Evolutionary conservation across 2,888 invertebrate species (phyloP).

Genomic region (Lochmaea capreae): DNA sequence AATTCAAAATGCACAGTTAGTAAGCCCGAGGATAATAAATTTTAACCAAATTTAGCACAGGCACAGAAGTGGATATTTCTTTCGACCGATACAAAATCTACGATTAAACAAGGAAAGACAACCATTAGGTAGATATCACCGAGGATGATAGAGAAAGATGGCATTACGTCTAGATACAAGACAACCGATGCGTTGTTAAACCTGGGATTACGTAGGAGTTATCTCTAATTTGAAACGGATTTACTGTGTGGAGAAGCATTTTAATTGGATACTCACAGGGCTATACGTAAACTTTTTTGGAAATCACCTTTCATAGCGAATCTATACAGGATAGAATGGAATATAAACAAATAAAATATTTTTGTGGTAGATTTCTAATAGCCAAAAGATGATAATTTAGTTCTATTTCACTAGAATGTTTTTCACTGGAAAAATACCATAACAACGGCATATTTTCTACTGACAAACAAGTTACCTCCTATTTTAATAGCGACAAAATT

Average conservation of each 20-base stretch:
- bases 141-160: conserved; percentile 60
- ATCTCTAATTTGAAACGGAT: conserved; percentile 71
- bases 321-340: too few species aligned
- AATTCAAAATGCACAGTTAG: conserved; percentile 32
- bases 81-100: conserved; percentile 49
- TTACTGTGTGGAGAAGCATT: conserved; percentile 69
- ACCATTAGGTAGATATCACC: conserved; percentile 44
- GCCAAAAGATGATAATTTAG: too few species aligned
- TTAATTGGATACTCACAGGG: conserved; percentile 67
- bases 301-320: background rate
- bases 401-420: too few species aligned
- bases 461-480: too few species aligned
- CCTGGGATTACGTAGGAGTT: conserved; percentile 66
- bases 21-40: conserved; percentile 30
- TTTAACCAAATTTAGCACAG: conserved; percentile 36
- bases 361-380: too few species aligned
- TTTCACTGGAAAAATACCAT: too few species aligned
- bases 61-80: conserved; percentile 44
- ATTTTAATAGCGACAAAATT: too few species aligned
- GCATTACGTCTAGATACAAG: conserved; percentile 59
- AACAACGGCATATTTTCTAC: too few species aligned
- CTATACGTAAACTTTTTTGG: background rate
- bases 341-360: too few species aligned
- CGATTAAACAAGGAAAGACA: conserved; percentile 46
- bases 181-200: conserved; percentile 63